A percentile compares a stretch with the other conserved stretches of the same genome.
Conservation (phyloP, 1,140 invertebrate genomes). For the Hestina assimilis region DNA sequence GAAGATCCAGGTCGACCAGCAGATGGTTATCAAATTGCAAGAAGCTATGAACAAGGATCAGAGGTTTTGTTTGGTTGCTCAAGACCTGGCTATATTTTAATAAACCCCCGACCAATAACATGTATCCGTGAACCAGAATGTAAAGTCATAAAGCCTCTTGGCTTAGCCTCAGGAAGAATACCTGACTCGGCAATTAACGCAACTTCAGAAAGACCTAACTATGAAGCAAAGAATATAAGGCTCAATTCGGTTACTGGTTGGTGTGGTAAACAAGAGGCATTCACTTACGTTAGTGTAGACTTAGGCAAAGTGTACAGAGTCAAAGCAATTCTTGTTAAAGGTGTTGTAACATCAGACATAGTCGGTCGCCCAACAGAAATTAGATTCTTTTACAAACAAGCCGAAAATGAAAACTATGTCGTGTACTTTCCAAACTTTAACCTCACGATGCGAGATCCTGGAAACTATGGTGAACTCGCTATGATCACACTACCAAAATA, state of each 20-base stretch:
- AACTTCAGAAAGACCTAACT: slow-evolving; percentile 94
- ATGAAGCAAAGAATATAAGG: slow-evolving; percentile 93
- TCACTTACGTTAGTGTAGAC: slow-evolving; percentile 97
- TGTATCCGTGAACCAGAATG: slow-evolving; percentile 96
- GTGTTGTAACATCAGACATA: slow-evolving; percentile 96
- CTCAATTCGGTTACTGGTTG: slow-evolving; percentile 96
- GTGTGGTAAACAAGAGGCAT: slow-evolving; percentile 96
- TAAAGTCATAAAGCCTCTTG: slow-evolving; percentile 93
- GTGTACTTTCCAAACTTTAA: slow-evolving; percentile 98
- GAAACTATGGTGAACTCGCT: slow-evolving; percentile 90
- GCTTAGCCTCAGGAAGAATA: slow-evolving; percentile 93
- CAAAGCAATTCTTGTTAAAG: slow-evolving; percentile 95
- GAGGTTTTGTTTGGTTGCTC: slow-evolving; percentile 94
- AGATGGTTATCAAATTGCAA: slow-evolving; percentile 92
- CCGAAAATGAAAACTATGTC: slow-evolving; percentile 95
- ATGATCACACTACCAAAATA: slow-evolving; percentile 97
- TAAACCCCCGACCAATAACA: slow-evolving; percentile 92
- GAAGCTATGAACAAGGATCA: slow-evolving; percentile 95
- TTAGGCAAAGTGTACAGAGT: slow-evolving; percentile 93
- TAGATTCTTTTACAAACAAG: slow-evolving; percentile 97
- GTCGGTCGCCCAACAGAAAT: slow-evolving; percentile 97
- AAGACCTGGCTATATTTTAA: slow-evolving; percentile 94
- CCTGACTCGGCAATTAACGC: slow-evolving; percentile 98
- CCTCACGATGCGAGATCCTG: slow-evolving; percentile 93
- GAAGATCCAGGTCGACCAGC: slow-evolving; percentile 95